A percentile compares a stretch with the other conserved stretches of the same genome.
Conservation (phyloP, 2,113 vertebrate species). For the Falcunculus frontatus region DNA sequence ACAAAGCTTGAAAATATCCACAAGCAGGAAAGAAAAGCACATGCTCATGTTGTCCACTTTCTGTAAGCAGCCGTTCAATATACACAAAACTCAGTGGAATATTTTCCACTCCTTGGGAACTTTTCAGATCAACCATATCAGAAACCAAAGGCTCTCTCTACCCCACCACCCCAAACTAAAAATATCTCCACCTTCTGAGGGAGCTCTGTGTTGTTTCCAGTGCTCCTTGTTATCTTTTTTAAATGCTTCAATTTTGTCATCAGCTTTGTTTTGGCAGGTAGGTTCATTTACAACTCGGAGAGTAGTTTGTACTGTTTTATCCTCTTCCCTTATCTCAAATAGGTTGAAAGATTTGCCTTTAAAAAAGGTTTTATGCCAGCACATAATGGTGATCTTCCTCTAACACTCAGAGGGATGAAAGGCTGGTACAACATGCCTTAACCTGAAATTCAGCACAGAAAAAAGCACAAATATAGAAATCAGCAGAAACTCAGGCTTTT, state of each 20-base stretch:
- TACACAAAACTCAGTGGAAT: not conserved
- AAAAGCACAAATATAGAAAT: not conserved
- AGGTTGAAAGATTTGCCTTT: conserved; percentile 25
- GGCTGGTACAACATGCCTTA: not conserved
- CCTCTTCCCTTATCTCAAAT: not conserved
- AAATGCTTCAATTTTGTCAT: conserved; percentile 5
- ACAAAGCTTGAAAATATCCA: not conserved
- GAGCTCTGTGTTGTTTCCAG: not conserved
- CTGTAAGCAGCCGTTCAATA: not conserved
- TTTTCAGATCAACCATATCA: not conserved
- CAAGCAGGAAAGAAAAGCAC: not conserved
- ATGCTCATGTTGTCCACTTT: not conserved
- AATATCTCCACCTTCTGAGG: not conserved
- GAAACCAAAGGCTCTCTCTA: not conserved
- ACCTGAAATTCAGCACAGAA: not conserved
- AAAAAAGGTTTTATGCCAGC: not conserved
- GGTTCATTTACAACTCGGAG: not conserved
- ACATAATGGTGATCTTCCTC: not conserved
- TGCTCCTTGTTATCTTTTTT: not conserved
- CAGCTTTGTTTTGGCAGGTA: not conserved
- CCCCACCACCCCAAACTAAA: not conserved
- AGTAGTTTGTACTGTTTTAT: not conserved
- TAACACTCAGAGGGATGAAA: not conserved
- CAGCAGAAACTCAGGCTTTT: not conserved
- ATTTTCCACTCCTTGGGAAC: not conserved